phyloP scores from a whole-genome alignment of 1,140 invertebrate genomes.

The Drosophila sucinea region DNA sequence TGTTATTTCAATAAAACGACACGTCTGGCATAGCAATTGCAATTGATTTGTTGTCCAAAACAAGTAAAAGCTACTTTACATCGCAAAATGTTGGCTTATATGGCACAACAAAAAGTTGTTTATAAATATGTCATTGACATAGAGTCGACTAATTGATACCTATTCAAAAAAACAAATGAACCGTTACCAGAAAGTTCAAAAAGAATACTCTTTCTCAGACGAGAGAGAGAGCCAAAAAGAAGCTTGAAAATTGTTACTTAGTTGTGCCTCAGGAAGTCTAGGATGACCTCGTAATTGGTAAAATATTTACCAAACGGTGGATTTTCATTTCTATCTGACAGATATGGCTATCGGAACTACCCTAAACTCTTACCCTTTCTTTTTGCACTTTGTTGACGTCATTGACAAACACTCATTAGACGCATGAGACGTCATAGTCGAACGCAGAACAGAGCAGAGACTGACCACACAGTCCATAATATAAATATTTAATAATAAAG shows the following conservation, averaged over 20 bases:
- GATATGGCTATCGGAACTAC: too few species aligned
- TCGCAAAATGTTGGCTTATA: slow-evolving; percentile 33
- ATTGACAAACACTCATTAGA: slow-evolving; percentile 55
- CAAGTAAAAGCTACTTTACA: slow-evolving; percentile 33
- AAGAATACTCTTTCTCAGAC: neutral
- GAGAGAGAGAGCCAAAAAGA: too few species aligned
- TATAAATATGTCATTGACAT: neutral
- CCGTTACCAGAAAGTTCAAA: neutral
- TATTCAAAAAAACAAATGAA: neutral
- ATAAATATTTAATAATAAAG: slow-evolving; percentile 59
- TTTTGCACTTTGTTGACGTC: neutral
- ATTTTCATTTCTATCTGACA: too few species aligned
- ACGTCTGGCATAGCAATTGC: slow-evolving; percentile 41
- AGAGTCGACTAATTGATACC: neutral
- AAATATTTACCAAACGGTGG: too few species aligned
- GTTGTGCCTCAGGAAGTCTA: too few species aligned
- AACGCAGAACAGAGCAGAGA: neutral
- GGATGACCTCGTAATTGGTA: too few species aligned
- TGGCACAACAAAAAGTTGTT: slow-evolving; percentile 3
- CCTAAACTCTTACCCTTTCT: too few species aligned
- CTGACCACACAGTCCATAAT: slow-evolving; percentile 6
- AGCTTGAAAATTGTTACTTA: too few species aligned
- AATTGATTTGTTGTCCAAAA: slow-evolving; percentile 37
- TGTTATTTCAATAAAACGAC: slow-evolving; percentile 12
- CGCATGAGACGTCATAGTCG: slow-evolving; percentile 24